Percentiles rank a stretch among this genome's conserved stretches.
Evolutionary conservation across 1,140 invertebrate species (phyloP).

Genomic region (Drosophila nigromelanica): DNA sequence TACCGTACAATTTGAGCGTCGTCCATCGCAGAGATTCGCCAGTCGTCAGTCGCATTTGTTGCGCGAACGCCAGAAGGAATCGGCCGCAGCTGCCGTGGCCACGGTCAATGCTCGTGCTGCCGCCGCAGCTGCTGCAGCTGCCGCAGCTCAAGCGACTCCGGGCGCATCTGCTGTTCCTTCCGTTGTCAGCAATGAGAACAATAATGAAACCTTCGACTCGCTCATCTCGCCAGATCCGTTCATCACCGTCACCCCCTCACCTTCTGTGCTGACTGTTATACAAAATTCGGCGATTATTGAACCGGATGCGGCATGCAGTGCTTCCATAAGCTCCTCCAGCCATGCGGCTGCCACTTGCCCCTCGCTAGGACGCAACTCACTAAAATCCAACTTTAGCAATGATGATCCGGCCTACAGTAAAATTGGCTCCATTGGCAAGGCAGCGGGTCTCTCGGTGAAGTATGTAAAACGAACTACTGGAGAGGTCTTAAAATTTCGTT

Average conservation of each 20-base stretch:
- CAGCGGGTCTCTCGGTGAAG: slow-evolving; percentile 78
- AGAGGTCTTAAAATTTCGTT: neutral
- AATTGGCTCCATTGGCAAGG: slow-evolving; percentile 80
- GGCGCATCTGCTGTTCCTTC: slow-evolving; percentile 39
- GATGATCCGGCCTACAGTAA: slow-evolving; percentile 81
- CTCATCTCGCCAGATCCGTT: slow-evolving; percentile 68
- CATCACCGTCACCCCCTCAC: slow-evolving; percentile 73
- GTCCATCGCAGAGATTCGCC: slow-evolving; percentile 98
- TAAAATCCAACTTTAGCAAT: slow-evolving; percentile 78
- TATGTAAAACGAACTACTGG: slow-evolving; percentile 33
- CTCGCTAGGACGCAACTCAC: slow-evolving; percentile 75
- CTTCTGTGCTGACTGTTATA: slow-evolving; percentile 80
- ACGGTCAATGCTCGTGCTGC: slow-evolving; percentile 71
- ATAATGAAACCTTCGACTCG: slow-evolving; percentile 76
- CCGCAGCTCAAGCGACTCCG: slow-evolving; percentile 45
- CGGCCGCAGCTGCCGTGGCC: slow-evolving; percentile 83
- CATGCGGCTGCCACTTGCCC: slow-evolving; percentile 61
- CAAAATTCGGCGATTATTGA: slow-evolving; percentile 79
- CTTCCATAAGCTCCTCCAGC: slow-evolving; percentile 70
- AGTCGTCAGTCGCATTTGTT: slow-evolving; percentile 93
- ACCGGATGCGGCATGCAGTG: slow-evolving; percentile 69
- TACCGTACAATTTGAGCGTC: slow-evolving; percentile 97
- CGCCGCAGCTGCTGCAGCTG: slow-evolving; percentile 77
- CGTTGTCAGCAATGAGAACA: slow-evolving; percentile 65
- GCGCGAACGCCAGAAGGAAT: slow-evolving; percentile 88